Conservation (phyloP, 2,888 invertebrate species). For the Pyrrhosoma nymphula region DNA sequence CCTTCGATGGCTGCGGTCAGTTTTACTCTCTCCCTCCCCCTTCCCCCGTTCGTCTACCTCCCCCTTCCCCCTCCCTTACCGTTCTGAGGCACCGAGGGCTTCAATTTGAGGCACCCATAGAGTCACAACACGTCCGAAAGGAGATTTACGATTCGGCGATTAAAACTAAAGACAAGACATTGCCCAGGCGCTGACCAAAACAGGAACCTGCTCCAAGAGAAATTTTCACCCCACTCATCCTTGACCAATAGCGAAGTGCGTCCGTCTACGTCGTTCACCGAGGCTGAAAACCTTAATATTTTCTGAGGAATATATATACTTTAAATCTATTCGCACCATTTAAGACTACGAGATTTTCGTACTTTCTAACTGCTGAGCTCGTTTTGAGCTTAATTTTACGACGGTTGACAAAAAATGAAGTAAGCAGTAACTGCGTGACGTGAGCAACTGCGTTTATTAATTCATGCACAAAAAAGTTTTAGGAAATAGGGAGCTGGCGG, state of each 20-base stretch:
- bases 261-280: background rate
- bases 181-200: conserved; percentile 12
- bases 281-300: background rate
- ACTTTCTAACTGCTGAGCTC: no score
- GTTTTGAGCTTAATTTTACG: no score
- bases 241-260: background rate
- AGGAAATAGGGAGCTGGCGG: no score
- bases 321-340: no score
- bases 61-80: background rate
- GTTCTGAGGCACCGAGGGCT: conserved; percentile 4
- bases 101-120: conserved; percentile 12
- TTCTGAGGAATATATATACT: no score
- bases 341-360: no score
- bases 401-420: no score
- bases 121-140: conserved; percentile 6
- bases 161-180: conserved; percentile 14
- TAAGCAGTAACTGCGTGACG: no score
- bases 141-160: background rate
- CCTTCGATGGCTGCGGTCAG: conserved; percentile 12
- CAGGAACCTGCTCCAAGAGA: background rate
- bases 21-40: background rate
- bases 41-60: no score
- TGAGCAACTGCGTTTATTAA: no score
- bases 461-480: no score
- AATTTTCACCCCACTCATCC: background rate